Percentiles rank a stretch among this genome's conserved stretches.
Evolutionary conservation across 1,140 invertebrate species (phyloP).

Genomic region (Scaptodrosophila lebanonensis): DNA sequence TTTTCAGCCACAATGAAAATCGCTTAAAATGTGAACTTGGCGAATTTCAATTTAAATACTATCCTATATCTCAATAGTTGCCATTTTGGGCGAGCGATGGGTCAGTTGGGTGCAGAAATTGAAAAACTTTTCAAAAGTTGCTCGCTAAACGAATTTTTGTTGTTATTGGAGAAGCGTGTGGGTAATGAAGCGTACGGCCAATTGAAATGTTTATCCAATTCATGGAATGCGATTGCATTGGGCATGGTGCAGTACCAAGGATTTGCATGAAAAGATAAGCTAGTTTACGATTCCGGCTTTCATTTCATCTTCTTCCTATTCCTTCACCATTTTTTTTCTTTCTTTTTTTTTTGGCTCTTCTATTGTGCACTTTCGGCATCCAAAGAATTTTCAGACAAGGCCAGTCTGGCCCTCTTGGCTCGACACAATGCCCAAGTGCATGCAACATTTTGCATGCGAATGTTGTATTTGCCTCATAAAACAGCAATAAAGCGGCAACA

Average conservation of each 20-base stretch:
- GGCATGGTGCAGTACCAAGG: too few relatives aligned
- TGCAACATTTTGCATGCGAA: slow-evolving; percentile 58
- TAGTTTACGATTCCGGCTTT: slow-evolving; percentile 1
- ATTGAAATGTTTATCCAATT: slow-evolving; percentile 71
- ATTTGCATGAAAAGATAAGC: slow-evolving; percentile 36
- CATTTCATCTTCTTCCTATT: neutral
- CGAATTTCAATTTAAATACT: too few relatives aligned
- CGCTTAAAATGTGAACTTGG: too few relatives aligned
- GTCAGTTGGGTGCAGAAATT: too few relatives aligned
- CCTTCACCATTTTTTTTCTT: neutral
- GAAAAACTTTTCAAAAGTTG: too few relatives aligned
- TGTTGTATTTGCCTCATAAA: slow-evolving; percentile 69
- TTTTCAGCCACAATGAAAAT: too few relatives aligned
- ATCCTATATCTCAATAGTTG: too few relatives aligned
- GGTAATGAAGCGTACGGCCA: slow-evolving; percentile 63
- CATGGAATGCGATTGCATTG: slow-evolving; percentile 65
- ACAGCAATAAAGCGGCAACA: slow-evolving; percentile 66
- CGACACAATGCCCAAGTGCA: slow-evolving; percentile 45
- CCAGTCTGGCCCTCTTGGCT: slow-evolving; percentile 10
- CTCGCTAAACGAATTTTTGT: too few relatives aligned
- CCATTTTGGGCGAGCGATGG: too few relatives aligned
- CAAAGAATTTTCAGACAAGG: slow-evolving; percentile 3
- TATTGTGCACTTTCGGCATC: slow-evolving; percentile 10
- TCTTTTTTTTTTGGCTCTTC: neutral
- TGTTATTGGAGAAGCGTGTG: too few relatives aligned